A percentile compares a stretch with the other conserved stretches of the same genome.
These are phyloP conservation scores for Rhynchomys soricoides DNA, from an alignment of 2,113 vertebrate genomes.

Conservation along the genomic window DNA sequence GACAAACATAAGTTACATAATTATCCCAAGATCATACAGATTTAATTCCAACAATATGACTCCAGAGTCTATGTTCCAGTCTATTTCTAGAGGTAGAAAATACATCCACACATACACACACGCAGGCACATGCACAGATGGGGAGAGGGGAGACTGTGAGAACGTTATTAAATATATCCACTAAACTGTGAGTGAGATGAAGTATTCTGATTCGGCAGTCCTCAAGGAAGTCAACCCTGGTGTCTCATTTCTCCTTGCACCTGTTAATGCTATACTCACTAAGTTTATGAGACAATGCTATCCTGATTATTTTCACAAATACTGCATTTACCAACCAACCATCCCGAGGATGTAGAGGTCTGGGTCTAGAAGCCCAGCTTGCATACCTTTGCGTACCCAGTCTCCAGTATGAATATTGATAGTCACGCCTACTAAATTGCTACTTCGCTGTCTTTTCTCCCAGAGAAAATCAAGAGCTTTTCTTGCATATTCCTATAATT, in stretches of 20 bases:
- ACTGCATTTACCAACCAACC: conserved; percentile 15
- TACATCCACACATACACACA: not conserved
- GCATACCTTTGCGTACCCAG: conserved; percentile 92
- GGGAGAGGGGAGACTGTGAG: not conserved
- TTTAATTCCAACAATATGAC: not conserved
- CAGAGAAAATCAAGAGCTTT: conserved; percentile 98
- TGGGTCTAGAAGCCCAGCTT: not conserved
- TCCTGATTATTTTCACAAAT: not conserved
- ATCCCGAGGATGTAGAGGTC: not conserved
- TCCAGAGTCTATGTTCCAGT: not conserved
- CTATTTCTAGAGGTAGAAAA: not conserved
- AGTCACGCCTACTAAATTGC: conserved; percentile 98
- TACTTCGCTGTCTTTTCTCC: conserved; percentile 98
- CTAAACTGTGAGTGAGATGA: conserved; percentile 1
- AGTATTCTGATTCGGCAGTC: not conserved
- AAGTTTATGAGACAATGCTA: conserved; percentile 13
- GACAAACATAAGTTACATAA: not conserved
- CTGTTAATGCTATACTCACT: not conserved
- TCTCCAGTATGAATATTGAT: conserved; percentile 99
- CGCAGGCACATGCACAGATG: not conserved
- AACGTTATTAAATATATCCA: conserved; percentile 8
- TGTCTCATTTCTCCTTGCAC: not conserved
- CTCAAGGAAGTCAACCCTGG: not conserved
- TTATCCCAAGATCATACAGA: not conserved
- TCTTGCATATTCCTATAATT: conserved; percentile 93